Conservation (phyloP, 2,888 invertebrate species). For the Thalpophila matura region DNA sequence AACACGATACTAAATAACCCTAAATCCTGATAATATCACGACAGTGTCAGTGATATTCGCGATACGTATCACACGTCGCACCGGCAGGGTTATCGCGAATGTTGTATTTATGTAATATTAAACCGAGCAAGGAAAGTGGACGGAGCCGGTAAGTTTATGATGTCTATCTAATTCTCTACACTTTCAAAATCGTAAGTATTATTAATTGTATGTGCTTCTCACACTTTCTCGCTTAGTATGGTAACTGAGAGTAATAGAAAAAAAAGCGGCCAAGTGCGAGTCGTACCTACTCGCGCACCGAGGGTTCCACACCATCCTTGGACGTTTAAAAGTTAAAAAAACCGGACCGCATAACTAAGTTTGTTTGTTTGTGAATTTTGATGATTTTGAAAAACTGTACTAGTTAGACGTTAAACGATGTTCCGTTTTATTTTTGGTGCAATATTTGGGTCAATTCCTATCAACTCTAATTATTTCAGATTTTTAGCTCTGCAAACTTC, state of each 20-base stretch:
- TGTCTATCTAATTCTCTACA: constrained; percentile 25
- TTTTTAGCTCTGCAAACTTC: too few species aligned
- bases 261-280: too few species aligned
- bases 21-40: constrained; percentile 31
- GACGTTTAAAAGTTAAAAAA: too few species aligned
- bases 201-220: constrained; percentile 34
- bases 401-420: too few species aligned
- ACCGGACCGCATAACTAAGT: too few species aligned
- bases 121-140: constrained; percentile 33
- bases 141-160: constrained; percentile 2
- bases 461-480: too few species aligned
- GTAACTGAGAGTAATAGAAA: not conserved
- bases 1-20: constrained; percentile 9
- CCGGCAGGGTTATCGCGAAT: constrained; percentile 49
- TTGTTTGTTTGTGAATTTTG: too few species aligned
- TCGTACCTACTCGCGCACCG: too few species aligned
- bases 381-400: too few species aligned
- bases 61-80: constrained; percentile 30
- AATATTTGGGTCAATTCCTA: too few species aligned
- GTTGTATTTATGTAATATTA: constrained; percentile 18
- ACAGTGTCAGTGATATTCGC: constrained; percentile 29
- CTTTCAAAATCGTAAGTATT: constrained; percentile 39
- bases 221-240: constrained; percentile 8
- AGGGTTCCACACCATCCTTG: too few species aligned
- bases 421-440: too few species aligned